phyloP scores from a whole-genome alignment of 2,113 vertebrate species.

The Elaphurus davidianus region DNA sequence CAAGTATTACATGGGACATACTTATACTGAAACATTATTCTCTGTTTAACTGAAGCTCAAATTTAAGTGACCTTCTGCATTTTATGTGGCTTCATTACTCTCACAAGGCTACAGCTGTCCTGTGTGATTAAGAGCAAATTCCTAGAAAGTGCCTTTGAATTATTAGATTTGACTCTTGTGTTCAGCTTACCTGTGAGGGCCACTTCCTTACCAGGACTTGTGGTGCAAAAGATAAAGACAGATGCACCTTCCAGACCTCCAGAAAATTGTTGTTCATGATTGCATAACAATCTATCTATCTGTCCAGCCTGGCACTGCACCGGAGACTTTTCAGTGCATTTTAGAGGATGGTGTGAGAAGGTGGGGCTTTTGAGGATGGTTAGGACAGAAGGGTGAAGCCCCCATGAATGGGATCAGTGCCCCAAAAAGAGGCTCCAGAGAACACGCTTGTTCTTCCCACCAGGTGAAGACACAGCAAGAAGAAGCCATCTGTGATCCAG shows the following conservation, averaged over 20 bases:
- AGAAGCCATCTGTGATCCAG: not conserved
- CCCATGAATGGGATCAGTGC: too few species aligned
- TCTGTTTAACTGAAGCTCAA: not conserved
- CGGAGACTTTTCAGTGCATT: not conserved
- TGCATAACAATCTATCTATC: not conserved
- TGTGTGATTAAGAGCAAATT: not conserved
- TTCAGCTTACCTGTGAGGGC: not conserved
- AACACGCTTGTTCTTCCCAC: too few species aligned
- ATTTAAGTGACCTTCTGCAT: not conserved
- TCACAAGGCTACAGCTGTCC: not conserved
- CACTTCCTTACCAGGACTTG: not conserved
- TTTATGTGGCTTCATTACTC: not conserved
- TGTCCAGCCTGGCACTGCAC: not conserved
- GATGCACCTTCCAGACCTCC: not conserved
- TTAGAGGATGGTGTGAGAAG: too few species aligned
- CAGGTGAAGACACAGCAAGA: not conserved
- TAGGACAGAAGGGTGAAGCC: not conserved
- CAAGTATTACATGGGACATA: not conserved
- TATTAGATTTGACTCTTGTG: not conserved
- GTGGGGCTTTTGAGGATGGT: not conserved
- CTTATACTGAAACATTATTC: not conserved
- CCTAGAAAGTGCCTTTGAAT: not conserved
- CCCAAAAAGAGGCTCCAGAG: not conserved
- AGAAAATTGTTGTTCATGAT: accelerated
- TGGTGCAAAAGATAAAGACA: not conserved